Evolutionary conservation across 2,113 vertebrate species (phyloP), one percentile per base, ranked within the genome.

Genomic region (Kryptolebias marmoratus): DNA sequence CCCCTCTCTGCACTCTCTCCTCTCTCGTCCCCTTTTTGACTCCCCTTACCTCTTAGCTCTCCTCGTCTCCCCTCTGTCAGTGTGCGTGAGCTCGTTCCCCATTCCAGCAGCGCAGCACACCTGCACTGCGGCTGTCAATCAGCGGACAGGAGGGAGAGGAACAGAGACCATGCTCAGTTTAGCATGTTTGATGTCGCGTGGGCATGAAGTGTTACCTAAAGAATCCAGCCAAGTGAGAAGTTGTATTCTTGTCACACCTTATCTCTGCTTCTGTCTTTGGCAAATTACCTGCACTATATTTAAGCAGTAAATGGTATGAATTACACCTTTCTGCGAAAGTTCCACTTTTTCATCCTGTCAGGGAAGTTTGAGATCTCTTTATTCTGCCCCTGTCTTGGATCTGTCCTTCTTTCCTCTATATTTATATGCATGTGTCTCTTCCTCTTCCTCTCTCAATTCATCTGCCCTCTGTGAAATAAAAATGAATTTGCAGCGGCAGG

Each of bases 91-190:
- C 74, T 79, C n/a, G 65, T 84, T 80, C 73, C 79, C 73, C 32
- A 73, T 84, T 86, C 84, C 62, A 61, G 61, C 77, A 55, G 73
- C 71, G 87, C 67, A 70, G 58, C 74, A 73, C 73, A 83, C 88
- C 82, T 87, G 88, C 84, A 84, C 84, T 87, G 86, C 81, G 77
- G 85, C 82, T 90, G 91, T 91, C 91, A 90, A 67, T 91, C 91
- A 88, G 76, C 2, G 12, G 75, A 61, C 64, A 36, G 61, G 71
- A 32, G 73, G 80, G 64, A 66, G 53, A 79, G 50, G 50, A 73
- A 69, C 57, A 39, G 59, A 71, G 71, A 36, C 57, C 10, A 75
- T 0, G 70, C 73, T 83, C 66, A 53, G 79, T 83, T 84, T 82
- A 84, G 84, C 73, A 78, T 79, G 81, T 86, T 78, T 76, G 42